A percentile compares a stretch with the other conserved stretches of the same genome.
These are phyloP conservation scores for Strigamia transsilvanica DNA, from an alignment of 2,888 invertebrate species.

Conservation along the genomic window DNA sequence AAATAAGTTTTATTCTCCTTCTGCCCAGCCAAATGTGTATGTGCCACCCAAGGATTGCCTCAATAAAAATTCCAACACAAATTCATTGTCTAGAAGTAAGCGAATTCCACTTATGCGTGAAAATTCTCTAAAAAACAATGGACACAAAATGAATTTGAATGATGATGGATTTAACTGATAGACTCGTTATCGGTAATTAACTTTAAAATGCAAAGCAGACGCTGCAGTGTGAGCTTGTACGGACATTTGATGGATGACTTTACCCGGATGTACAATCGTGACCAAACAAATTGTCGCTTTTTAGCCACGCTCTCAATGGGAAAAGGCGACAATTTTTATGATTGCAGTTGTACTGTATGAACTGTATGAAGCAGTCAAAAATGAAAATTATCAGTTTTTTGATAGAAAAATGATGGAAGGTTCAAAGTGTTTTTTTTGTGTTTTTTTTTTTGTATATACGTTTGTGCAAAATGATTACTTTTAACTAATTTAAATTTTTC, in stretches of 20 bases:
- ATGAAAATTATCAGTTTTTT: conserved; percentile 4
- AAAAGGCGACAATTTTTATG: too few species aligned
- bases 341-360: too few species aligned
- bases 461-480: not conserved
- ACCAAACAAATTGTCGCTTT: too few species aligned
- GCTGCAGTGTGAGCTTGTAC: not conserved
- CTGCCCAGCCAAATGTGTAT: conserved; percentile 51
- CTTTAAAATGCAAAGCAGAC: not conserved
- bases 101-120: conserved; percentile 48
- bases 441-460: not conserved
- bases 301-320: too few species aligned
- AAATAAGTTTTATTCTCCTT: conserved; percentile 6
- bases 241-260: not conserved
- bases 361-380: not conserved
- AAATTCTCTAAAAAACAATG: conserved; percentile 78
- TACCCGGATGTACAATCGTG: too few species aligned
- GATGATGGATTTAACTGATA: conserved; percentile 44
- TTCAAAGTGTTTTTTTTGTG: not conserved
- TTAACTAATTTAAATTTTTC: not conserved
- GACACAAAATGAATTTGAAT: conserved; percentile 65
- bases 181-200: not conserved
- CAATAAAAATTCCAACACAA: conserved; percentile 45
- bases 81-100: conserved; percentile 50
- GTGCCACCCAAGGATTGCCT: conserved; percentile 52
- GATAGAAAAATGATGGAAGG: not conserved